Base-by-base conservation (phyloP, 2,797 vertebrate genomes). In the Rhynchonycteris naso region DNA sequence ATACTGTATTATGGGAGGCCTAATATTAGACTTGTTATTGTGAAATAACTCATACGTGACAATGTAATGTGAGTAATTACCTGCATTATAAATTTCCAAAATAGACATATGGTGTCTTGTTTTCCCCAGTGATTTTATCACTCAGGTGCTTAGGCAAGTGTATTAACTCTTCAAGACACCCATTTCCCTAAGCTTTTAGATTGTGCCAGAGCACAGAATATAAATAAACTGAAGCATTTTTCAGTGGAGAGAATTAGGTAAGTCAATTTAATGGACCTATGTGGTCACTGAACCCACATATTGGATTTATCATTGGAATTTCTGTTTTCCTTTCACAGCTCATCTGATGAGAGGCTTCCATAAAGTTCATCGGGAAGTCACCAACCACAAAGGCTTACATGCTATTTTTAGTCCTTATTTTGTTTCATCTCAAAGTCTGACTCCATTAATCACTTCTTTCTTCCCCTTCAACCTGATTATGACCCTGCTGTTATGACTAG, bases 61-160 rank as follows among this genome's bases (percentile, higher is more conserved):
- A 59, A 91, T 56, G 47, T 95, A 94, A 96, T 95, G 65, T 86
- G 87, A 91, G 63, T 96, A 94, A 97, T 97, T 97, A 95, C 50
- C 58, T 97, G 90, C 79, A 30, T 92, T 97, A 91, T 95, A 93
- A 93, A 96, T 97, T 97, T 95, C 63, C 28, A 80, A 94, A 56
- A 74, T 84, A 92, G 83, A 84, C 96, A 97, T 96, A 96, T 96
- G 96, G 92, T 54, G 19, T 72, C 75, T 82, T 79, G 47, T 95
- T 96, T 96, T 96, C 97, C 93, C 96, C 19, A 79, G 66, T 87
- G 96, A 88, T 18, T 93, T 95, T 93, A 80, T 91, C 71, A 94
- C 68, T 95, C 92, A 95, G 93, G 78, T 96, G 72, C 33, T 61
- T 66, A 84, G 28, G 50, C 83, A 95, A 95, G 66, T 75, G 22